Conservation (phyloP, 2,797 vertebrate genomes). For the Zalophus californianus region DNA sequence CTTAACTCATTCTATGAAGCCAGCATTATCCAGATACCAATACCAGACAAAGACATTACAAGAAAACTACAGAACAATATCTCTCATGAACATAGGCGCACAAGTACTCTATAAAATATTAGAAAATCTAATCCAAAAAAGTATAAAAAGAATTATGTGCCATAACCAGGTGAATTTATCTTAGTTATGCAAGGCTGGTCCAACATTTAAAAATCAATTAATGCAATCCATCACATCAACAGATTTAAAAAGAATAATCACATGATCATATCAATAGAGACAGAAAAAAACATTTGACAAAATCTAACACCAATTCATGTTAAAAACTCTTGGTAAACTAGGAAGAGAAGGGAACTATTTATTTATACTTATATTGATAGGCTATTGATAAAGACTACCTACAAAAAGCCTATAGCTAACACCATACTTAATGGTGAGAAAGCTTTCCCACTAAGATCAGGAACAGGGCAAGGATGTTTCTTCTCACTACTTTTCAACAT, state of each 20-base stretch:
- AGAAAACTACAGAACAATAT: background rate
- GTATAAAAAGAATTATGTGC: background rate
- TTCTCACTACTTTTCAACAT: background rate
- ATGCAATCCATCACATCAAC: background rate
- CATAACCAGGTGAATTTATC: background rate
- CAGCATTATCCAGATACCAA: background rate
- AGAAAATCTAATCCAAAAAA: background rate
- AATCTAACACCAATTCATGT: background rate
- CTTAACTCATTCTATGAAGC: background rate
- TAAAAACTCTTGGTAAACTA: background rate
- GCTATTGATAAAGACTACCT: background rate
- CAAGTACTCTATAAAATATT: background rate
- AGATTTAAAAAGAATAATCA: background rate
- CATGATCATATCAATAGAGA: background rate
- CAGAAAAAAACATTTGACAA: background rate
- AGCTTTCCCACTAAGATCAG: background rate
- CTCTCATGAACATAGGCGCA: background rate
- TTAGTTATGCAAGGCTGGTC: background rate
- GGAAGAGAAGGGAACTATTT: background rate
- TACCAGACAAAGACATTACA: background rate
- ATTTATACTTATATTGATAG: background rate
- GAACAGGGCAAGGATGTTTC: background rate
- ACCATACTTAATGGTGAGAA: background rate
- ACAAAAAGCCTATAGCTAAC: background rate
- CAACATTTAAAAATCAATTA: background rate